Base-by-base conservation (phyloP, 2,888 invertebrate species). In the Nemoura dubitans region DNA sequence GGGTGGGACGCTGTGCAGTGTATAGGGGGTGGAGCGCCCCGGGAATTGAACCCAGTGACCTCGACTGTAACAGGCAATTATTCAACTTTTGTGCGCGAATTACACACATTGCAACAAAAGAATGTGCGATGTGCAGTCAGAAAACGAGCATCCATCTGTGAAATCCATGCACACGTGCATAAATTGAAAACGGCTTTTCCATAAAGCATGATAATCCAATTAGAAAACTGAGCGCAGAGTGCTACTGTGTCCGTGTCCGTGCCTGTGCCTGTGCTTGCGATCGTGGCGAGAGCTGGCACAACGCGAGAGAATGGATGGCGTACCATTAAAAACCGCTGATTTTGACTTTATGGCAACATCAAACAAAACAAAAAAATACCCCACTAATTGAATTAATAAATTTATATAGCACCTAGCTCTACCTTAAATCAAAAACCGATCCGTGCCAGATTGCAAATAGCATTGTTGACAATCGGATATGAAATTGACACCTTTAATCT, bases 11-110 rank as follows among this genome's bases (percentile, higher is more conserved):
- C 10, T 78, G 27, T 21, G n/a, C n/a, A n/a, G n/a, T n/a, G n/a
- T 59, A 43, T 83, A 25, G 83, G 7, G 43, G 42, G 42, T 36
- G 83, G 83, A 0, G 5, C n/a, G 84, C 30, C 30, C 81, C 76
- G 59, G 84, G 76, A 76, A 10, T 25, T 84, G 84, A 84, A 84
- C 84, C 84, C 76, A 16, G 84, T 84, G 84, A 84, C 84, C 84
- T 59, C 27, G 84, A 27, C 84, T 84, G 84, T 84, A 29, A 76
- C 25, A 84, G 84, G 59, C 59, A 84, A 84, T 84, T 84, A 84
- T 84, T 84, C 84, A 59, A 76, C 59, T 59, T 84, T 84, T 84
- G 76, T 59, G 29, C 76, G 84, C 84, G 84, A 83, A 83, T 83
- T 83, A 83, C 43, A 83, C 3, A 36, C 36, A 36, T 84, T 28